Evolutionary conservation across 2,113 vertebrate genomes (phyloP).

Genomic region (Callipepla californica): DNA sequence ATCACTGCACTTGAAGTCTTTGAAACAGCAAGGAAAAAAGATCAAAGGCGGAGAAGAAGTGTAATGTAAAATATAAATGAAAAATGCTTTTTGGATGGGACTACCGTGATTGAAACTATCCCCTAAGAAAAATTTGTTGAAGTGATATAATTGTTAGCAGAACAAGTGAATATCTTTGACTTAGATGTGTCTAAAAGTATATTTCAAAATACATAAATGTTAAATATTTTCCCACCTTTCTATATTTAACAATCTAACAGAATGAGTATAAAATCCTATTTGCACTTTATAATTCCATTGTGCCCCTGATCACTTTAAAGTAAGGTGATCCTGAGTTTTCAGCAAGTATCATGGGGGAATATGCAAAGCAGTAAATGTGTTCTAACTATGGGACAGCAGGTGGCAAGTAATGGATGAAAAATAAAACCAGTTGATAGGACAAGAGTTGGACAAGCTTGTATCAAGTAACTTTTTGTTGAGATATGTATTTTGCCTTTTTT

Average conservation of each 20-base stretch:
- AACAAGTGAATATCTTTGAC: neutral
- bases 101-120: neutral
- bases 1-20: neutral
- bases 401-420: neutral
- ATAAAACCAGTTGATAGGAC: neutral
- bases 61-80: neutral
- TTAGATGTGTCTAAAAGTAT: neutral
- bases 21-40: neutral
- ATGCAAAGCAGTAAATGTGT: neutral
- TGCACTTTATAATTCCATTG: neutral
- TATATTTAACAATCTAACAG: neutral
- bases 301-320: neutral
- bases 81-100: neutral
- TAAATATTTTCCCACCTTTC: neutral
- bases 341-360: neutral
- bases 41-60: neutral
- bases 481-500: neutral
- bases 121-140: neutral
- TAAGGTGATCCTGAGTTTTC: neutral
- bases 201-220: conserved; percentile 33
- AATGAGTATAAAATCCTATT: neutral
- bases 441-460: neutral
- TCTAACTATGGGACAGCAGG: accelerated
- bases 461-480: neutral
- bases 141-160: neutral